These are phyloP conservation scores for Papilio protenor DNA, from an alignment of 2,888 invertebrate genomes.

Conservation along the genomic window DNA sequence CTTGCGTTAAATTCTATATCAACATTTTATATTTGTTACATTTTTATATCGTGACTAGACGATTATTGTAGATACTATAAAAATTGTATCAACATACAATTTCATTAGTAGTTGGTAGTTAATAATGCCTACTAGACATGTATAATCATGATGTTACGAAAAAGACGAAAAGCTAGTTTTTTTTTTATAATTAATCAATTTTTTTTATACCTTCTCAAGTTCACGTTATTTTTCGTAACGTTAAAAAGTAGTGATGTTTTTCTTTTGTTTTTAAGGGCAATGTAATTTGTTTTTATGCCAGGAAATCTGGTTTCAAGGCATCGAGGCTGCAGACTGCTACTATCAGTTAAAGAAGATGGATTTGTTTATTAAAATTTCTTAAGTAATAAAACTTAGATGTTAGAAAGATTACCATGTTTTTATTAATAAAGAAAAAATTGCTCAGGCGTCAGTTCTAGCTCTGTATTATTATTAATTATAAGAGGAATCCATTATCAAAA, in stretches of 20 bases:
- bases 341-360: no score
- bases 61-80: not conserved
- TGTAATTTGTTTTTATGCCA: conserved; percentile 5
- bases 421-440: no score
- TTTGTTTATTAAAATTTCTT: no score
- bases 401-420: no score
- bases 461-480: no score
- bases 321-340: not conserved
- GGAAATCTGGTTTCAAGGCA: not conserved
- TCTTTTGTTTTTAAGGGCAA: not conserved
- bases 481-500: no score
- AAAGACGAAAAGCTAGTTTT: not conserved
- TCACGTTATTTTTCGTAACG: no score
- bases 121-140: not conserved
- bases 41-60: not conserved
- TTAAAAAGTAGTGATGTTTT: not conserved
- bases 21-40: not conserved
- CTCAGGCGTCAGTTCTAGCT: no score
- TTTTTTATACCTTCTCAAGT: not conserved
- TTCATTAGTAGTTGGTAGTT: not conserved
- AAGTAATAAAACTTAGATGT: no score
- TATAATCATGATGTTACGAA: not conserved
- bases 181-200: not conserved
- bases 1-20: conserved; percentile 13
- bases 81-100: conserved; percentile 1